Evolutionary conservation across 2,797 vertebrate species (phyloP), one percentile per base, ranked within the genome.

Genomic region (Centropyge bicolor): DNA sequence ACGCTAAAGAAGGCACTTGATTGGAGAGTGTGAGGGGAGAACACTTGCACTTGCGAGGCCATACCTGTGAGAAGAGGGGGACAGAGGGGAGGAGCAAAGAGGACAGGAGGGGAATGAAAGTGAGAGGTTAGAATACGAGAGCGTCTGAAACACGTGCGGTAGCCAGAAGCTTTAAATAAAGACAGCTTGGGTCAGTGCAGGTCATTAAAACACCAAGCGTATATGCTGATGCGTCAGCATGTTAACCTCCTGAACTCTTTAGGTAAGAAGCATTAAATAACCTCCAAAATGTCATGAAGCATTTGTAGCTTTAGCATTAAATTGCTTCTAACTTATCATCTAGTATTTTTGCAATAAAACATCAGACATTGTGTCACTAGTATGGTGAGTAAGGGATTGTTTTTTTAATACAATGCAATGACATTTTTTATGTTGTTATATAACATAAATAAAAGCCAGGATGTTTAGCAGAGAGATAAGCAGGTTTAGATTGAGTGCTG

Each of bases 1-100:
- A 98, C 97, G 91, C 97, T 99, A 98, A 98, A 99, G 97, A 98
- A 99, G 97, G 98, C 97, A 97, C 98, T 98, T 97, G 98, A 98
- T 94, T 97, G 98, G 94, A 99, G 97, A 95, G 96, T 96, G 96
- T 97, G 98, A 93, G 98, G 97, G 96, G 98, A 98, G 95, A 99
- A 99, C 94, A 97, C 97, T 96, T 98, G 97, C 96, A 99, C 97
- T 96, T 98, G 97, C 95, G 98, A 98, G 97, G 97, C 98, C 98
- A 99, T 99, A 98, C 98, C 98, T 99, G 94, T 86, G 81, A 80
- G 55, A 77, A 66, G 80, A 78, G 81, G 65, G 81, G 79, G 56
- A 61, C 10, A 80, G 83, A 59, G 78, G 80, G 83, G 86, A 83
- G 89, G 88, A 60, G 84, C 75, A 67, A 46, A 71, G 69, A 70